Percentiles rank a stretch among this genome's conserved stretches.
These are phyloP conservation scores for Helarctos malayanus DNA, from an alignment of 2,797 vertebrate species.

Conservation along the genomic window DNA sequence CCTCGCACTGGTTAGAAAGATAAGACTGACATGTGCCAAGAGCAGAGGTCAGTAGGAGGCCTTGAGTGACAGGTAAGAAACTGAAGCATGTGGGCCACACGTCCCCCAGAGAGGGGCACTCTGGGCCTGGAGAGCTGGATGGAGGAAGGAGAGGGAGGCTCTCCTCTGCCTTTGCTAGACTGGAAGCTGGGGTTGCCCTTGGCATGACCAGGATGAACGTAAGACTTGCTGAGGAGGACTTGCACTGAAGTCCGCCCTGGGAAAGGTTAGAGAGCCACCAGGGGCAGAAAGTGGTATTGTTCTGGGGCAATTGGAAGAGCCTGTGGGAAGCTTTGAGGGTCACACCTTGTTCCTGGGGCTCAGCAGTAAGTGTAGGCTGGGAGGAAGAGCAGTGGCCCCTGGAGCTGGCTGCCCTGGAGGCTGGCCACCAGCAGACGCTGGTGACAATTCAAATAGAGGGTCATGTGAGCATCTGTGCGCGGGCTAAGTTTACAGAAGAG, in stretches of 20 bases:
- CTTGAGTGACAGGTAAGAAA: not conserved
- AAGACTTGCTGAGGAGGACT: not conserved
- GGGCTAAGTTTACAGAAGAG: not conserved
- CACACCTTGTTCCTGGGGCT: not conserved
- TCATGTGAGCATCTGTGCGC: not conserved
- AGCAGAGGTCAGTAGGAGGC: not conserved
- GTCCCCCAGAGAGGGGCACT: not conserved
- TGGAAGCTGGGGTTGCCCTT: not conserved
- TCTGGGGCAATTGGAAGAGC: not conserved
- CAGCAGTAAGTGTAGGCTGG: not conserved
- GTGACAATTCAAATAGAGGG: not conserved
- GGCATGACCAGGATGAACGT: not conserved
- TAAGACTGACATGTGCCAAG: not conserved
- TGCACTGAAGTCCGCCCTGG: not conserved
- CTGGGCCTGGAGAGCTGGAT: not conserved
- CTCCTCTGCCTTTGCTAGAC: not conserved
- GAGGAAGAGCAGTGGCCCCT: not conserved
- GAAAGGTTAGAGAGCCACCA: not conserved
- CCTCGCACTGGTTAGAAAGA: not conserved
- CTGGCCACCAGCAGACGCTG: not conserved
- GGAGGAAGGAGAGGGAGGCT: not conserved
- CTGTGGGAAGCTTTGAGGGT: not conserved
- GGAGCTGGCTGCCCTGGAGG: not conserved
- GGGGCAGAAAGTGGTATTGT: not conserved
- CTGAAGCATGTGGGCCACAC: not conserved